Base-by-base conservation (phyloP, 2,888 invertebrate genomes). In the Mythimna ferrago region DNA sequence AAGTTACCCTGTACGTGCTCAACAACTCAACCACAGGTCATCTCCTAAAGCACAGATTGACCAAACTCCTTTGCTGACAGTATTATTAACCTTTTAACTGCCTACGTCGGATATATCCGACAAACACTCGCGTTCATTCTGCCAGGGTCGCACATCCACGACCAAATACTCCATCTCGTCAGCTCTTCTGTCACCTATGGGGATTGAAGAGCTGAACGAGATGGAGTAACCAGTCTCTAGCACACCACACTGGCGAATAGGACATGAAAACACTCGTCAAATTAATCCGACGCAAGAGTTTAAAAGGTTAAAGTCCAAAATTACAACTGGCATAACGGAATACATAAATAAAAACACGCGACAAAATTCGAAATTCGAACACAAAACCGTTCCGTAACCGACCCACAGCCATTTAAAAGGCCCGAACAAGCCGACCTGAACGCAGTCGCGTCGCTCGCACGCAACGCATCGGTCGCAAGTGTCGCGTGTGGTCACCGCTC, bases 401-500 rank as follows among this genome's bases (percentile, higher is more conserved):
- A 73, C 21, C 60, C 71, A 83, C 71, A 73, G 76, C 85, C 82
- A 81, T 75, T 65, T 66, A 79, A 74, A 77, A 76, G 69, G 67
- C 71, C 82, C 82, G 80, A 77, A 79, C 82, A n/a, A 73, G 69
- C 69, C 69, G 67, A 66, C 66, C 57, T 32, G 35, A 63, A 66
- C 56, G 57, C 54, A 64, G 64, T 64, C 71, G 71, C 76, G 72
- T 57, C 61, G 21, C 57, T 66, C 78, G 72, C 68, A 60, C 61
- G 51, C 19, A n/a, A 44, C 72, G 72, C 63, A 62, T 54, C 70
- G 53, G 26, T n/a, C 75, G 61, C 61, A 41, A 62, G 51, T 11
- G 77, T 71, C 67, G 71, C 66, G 69, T 71, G 78, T 80, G 83
- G 76, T 78, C 84, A 82, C 67, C 78, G 63, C 77, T 85, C 86